phyloP scores from a whole-genome alignment of 2,797 vertebrate genomes.

The Numenius phaeopus region DNA sequence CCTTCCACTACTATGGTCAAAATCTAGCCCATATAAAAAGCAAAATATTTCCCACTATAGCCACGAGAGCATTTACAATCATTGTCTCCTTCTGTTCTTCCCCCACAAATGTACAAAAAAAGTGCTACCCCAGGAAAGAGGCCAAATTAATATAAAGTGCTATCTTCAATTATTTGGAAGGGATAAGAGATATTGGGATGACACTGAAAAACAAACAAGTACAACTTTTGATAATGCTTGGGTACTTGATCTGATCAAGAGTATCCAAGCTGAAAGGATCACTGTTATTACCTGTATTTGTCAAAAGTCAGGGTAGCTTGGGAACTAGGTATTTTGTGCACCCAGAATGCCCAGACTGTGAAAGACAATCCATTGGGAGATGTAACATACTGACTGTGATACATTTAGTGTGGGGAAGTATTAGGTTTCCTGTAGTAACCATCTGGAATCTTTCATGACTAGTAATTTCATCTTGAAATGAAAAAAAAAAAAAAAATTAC shows the following conservation, averaged over 20 bases:
- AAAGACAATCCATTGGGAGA: neutral
- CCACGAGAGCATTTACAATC: neutral
- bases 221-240: neutral
- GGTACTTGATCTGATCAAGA: neutral
- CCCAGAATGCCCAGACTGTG: neutral
- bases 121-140: neutral
- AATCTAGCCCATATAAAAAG: neutral
- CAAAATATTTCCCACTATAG: neutral
- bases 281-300: neutral
- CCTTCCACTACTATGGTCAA: neutral
- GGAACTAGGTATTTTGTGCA: neutral
- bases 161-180: neutral
- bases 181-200: neutral
- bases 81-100: neutral
- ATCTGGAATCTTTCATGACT: neutral
- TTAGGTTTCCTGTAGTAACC: neutral
- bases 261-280: neutral
- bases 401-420: neutral
- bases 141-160: neutral
- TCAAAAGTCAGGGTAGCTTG: neutral
- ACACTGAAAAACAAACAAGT: neutral
- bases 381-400: neutral
- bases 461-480: neutral
- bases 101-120: neutral
- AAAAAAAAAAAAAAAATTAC: neutral